phyloP scores from a whole-genome alignment of 2,888 invertebrate genomes.

The Lobophora halterata region DNA sequence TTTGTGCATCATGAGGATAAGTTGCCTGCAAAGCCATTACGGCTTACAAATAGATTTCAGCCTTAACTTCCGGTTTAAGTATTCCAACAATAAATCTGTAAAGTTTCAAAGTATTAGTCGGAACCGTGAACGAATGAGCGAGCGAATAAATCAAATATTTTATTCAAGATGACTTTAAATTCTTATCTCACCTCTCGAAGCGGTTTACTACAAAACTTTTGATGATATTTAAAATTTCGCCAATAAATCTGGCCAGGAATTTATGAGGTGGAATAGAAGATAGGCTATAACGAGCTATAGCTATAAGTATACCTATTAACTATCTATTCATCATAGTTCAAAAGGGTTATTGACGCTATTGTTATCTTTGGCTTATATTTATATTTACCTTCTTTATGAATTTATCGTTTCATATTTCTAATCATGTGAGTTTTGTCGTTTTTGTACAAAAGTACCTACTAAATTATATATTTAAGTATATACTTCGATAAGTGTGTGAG shows the following conservation, averaged over 20 bases:
- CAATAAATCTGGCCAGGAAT: constrained; percentile 24
- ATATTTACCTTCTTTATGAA: too few relatives aligned
- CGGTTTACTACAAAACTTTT: constrained; percentile 29
- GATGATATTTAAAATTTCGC: constrained; percentile 24
- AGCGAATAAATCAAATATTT: constrained; percentile 32
- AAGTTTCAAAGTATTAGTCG: constrained; percentile 33
- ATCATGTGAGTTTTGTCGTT: too few relatives aligned
- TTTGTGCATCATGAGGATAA: too few relatives aligned
- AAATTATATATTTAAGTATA: too few relatives aligned
- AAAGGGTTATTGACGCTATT: too few relatives aligned
- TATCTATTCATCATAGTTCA: too few relatives aligned
- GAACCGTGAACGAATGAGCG: constrained; percentile 24
- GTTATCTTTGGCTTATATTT: too few relatives aligned
- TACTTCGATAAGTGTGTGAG: too few relatives aligned
- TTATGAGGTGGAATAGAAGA: constrained; percentile 19
- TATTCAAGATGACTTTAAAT: constrained; percentile 31
- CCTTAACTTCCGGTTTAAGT: constrained; percentile 15
- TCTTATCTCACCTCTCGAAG: constrained; percentile 31
- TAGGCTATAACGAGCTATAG: constrained; percentile 1
- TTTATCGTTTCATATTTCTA: too few relatives aligned
- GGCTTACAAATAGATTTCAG: constrained; percentile 20
- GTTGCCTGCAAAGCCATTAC: too few relatives aligned
- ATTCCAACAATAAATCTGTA: constrained; percentile 29
- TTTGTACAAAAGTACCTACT: too few relatives aligned
- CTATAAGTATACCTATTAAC: too few relatives aligned